Evolutionary conservation across 1,140 invertebrate genomes (phyloP).

Genomic region (Drosophila eugracilis): DNA sequence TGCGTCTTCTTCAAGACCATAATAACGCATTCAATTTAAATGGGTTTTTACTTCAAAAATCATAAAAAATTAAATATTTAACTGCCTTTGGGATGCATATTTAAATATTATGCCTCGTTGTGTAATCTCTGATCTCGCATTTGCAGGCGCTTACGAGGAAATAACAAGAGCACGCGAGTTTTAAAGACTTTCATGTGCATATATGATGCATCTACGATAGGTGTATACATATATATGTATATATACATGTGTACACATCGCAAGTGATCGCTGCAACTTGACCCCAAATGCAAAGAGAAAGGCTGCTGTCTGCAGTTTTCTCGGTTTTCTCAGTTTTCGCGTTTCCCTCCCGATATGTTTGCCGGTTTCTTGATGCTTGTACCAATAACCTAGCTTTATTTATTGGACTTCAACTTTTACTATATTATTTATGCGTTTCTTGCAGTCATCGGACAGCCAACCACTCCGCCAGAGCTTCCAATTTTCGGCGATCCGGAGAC

Average conservation of each 20-base stretch:
- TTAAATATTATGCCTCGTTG: neutral
- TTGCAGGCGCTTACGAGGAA: neutral
- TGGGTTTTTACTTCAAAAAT: too few relatives aligned
- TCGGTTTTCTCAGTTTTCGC: conserved; percentile 4
- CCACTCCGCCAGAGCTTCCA: conserved; percentile 91
- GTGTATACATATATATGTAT: conserved; percentile 15
- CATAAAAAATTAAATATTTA: too few relatives aligned
- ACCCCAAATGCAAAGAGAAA: conserved; percentile 65
- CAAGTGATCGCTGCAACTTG: conserved; percentile 35
- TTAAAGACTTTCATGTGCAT: conserved; percentile 9
- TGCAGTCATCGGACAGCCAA: conserved; percentile 92
- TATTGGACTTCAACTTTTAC: conserved; percentile 23
- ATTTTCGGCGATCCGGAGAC: conserved; percentile 92
- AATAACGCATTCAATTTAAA: too few relatives aligned
- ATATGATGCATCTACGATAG: conserved; percentile 28
- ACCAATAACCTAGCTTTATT: conserved; percentile 34
- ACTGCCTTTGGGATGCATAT: too few relatives aligned
- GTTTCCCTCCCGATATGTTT: conserved; percentile 6
- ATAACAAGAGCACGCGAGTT: conserved; percentile 18
- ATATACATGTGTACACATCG: conserved; percentile 14
- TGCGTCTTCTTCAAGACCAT: too few relatives aligned
- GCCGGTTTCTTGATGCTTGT: conserved; percentile 13
- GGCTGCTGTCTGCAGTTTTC: conserved; percentile 39
- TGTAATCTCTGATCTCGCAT: conserved; percentile 10
- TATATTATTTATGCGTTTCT: conserved; percentile 24